Percentiles rank a stretch among this genome's conserved stretches.
These are phyloP conservation scores for Ectemnius cavifrons DNA, from an alignment of 2,888 invertebrate species.

Conservation along the genomic window DNA sequence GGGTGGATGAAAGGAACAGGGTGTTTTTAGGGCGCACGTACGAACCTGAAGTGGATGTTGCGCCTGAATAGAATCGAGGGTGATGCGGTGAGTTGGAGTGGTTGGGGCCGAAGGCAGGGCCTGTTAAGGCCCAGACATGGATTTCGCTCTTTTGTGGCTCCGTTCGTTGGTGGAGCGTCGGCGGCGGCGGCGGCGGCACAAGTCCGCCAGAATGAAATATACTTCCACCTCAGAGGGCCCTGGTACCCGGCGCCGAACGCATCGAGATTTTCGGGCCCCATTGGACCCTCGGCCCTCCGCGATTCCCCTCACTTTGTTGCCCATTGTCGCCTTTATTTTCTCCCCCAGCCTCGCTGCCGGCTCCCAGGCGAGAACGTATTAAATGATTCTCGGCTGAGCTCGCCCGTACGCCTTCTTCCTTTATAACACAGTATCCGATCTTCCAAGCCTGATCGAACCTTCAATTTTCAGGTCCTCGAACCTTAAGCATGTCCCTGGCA, in stretches of 20 bases:
- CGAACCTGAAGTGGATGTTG: constrained; percentile 42
- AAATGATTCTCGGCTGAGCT: constrained; percentile 14
- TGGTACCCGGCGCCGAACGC: constrained; percentile 61
- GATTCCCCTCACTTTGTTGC: constrained; percentile 15
- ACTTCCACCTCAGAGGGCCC: constrained; percentile 45
- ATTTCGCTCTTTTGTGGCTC: constrained; percentile 71
- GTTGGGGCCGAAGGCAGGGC: constrained; percentile 56
- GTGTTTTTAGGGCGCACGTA: constrained; percentile 14
- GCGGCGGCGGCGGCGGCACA: constrained; percentile 12
- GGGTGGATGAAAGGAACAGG: constrained; percentile 8
- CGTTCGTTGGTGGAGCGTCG: constrained; percentile 42
- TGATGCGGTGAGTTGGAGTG: constrained; percentile 31
- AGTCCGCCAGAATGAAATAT: constrained; percentile 65
- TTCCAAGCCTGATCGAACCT: constrained; percentile 1
- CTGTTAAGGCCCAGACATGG: constrained; percentile 69
- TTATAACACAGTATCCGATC: constrained; percentile 3
- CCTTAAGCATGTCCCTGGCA: no score
- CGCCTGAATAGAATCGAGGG: constrained; percentile 41
- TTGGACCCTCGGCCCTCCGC: neutral
- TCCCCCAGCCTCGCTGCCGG: constrained; percentile 1
- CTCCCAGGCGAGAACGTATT: constrained; percentile 28
- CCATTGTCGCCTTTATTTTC: constrained; percentile 34
- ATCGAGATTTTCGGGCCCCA: constrained; percentile 63
- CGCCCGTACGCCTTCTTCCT: neutral
- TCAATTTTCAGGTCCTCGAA: constrained; percentile 4